Percentiles rank a stretch among this genome's conserved stretches.
These are phyloP conservation scores for Panthera uncia DNA, from an alignment of 2,113 vertebrate species.

Conservation along the genomic window DNA sequence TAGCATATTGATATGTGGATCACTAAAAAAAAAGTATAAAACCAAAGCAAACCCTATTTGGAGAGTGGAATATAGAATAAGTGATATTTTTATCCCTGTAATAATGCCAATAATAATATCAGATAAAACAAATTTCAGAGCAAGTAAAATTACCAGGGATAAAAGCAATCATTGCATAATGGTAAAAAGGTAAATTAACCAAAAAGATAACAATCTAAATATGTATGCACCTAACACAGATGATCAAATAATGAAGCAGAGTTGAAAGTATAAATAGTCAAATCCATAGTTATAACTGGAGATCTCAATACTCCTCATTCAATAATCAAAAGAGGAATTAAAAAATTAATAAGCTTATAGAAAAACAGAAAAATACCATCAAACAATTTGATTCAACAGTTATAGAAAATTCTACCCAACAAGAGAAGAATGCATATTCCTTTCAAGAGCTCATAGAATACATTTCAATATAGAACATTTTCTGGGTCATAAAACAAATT, in stretches of 20 bases:
- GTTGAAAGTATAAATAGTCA: neutral
- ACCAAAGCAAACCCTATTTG: neutral
- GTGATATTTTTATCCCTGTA: neutral
- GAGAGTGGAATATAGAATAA: neutral
- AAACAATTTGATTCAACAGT: neutral
- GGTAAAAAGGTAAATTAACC: neutral
- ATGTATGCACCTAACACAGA: neutral
- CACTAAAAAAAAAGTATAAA: neutral
- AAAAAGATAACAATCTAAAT: neutral
- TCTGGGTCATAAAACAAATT: neutral
- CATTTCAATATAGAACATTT: neutral
- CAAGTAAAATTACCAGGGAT: neutral
- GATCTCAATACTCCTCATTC: neutral
- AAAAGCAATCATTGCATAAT: neutral
- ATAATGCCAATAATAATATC: neutral
- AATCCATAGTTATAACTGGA: neutral
- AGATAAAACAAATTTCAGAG: constrained; percentile 5
- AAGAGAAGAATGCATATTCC: neutral
- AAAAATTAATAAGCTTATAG: neutral
- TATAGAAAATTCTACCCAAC: neutral
- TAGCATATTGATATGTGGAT: neutral
- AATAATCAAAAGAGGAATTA: neutral
- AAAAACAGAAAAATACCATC: neutral
- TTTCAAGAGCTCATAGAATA: neutral
- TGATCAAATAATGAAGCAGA: neutral